Conservation (phyloP, 2,888 invertebrate species). For the Parascotia fuliginaria region DNA sequence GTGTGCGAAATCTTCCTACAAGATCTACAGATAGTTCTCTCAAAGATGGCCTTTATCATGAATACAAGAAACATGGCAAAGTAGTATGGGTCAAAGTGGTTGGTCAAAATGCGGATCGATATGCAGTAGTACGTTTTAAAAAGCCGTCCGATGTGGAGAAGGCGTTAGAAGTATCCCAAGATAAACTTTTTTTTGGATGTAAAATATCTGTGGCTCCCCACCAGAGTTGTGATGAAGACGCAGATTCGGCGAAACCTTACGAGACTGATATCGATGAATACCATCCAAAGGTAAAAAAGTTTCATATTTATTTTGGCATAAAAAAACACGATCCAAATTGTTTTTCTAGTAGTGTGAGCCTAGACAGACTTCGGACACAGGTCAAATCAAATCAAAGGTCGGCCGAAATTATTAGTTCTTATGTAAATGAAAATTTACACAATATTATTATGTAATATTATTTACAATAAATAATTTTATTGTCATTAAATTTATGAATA, state of each 20-base stretch:
- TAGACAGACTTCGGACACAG: too few relatives aligned
- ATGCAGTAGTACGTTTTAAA: constrained; percentile 96
- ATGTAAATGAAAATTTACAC: too few relatives aligned
- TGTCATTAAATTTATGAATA: too few relatives aligned
- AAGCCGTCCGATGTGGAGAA: constrained; percentile 99
- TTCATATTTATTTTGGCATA: background rate
- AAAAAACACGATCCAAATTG: too few relatives aligned
- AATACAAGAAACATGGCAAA: constrained; percentile 99
- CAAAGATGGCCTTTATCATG: constrained; percentile 98
- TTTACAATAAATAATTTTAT: too few relatives aligned
- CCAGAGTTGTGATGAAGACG: constrained; percentile 95
- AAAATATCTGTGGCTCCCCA: constrained; percentile 98
- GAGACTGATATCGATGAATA: constrained; percentile 98
- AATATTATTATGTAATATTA: too few relatives aligned
- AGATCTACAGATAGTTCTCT: constrained; percentile 97
- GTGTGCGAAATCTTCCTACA: constrained; percentile 95
- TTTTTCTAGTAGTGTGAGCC: too few relatives aligned
- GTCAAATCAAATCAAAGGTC: too few relatives aligned
- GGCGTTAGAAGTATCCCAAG: constrained; percentile 97
- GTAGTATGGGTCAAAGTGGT: constrained; percentile 98
- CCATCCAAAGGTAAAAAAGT: constrained; percentile 91
- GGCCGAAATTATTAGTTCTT: too few relatives aligned
- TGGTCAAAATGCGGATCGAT: constrained; percentile 95
- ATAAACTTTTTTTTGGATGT: constrained; percentile 98
- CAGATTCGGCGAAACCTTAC: constrained; percentile 94